Evolutionary conservation across 2,888 invertebrate genomes (phyloP).

Genomic region (Miltochrista miniata): DNA sequence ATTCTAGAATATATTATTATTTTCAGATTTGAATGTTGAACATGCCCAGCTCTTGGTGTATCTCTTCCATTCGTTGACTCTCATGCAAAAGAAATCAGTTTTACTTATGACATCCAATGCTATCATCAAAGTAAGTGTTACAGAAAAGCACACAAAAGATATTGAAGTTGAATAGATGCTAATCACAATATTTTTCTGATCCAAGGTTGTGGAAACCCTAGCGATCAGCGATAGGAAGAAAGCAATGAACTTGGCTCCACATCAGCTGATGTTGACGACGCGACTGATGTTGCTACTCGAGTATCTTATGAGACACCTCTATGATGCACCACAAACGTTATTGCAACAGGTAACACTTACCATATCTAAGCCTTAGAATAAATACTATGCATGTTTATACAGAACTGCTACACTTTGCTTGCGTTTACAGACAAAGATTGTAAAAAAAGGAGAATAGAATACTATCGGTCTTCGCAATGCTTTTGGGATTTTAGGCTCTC

Average conservation of each 20-base stretch:
- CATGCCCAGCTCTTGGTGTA: slow-evolving; percentile 97
- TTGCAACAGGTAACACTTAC: slow-evolving; percentile 88
- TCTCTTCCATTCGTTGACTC: slow-evolving; percentile 95
- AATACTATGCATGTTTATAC: too few species aligned
- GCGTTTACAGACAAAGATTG: too few species aligned
- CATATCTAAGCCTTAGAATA: too few species aligned
- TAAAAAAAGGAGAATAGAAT: too few species aligned
- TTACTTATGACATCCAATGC: slow-evolving; percentile 91
- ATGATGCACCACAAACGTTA: slow-evolving; percentile 94
- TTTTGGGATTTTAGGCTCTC: too few species aligned
- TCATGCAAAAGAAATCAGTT: slow-evolving; percentile 98
- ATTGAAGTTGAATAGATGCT: neutral
- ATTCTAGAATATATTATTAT: neutral
- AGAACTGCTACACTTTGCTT: too few species aligned
- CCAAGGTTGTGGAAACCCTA: slow-evolving; percentile 73
- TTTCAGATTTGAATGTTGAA: slow-evolving; percentile 95
- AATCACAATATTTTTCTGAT: slow-evolving; percentile 2
- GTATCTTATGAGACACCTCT: slow-evolving; percentile 97
- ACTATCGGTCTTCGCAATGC: too few species aligned
- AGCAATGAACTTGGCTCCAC: slow-evolving; percentile 65
- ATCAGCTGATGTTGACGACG: slow-evolving; percentile 92
- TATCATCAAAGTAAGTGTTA: slow-evolving; percentile 70
- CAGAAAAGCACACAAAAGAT: neutral
- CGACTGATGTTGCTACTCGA: slow-evolving; percentile 94
- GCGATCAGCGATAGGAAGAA: slow-evolving; percentile 69